These are phyloP conservation scores for Listronotus bonariensis DNA, from an alignment of 1,140 invertebrate species.

Conservation along the genomic window DNA sequence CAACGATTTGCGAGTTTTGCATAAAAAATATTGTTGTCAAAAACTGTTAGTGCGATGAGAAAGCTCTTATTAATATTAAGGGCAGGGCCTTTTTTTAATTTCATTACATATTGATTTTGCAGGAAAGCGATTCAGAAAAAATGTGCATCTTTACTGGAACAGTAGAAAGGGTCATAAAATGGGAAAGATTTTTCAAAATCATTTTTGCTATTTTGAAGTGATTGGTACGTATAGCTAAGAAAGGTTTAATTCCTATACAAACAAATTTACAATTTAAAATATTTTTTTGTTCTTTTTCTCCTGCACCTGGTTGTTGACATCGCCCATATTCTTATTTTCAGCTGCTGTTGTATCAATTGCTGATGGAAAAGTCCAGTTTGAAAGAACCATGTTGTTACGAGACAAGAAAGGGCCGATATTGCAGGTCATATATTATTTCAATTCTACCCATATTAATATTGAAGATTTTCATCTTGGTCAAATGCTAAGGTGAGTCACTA, in stretches of 20 bases:
- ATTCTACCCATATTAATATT: slow-evolving; percentile 43
- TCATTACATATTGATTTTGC: too few relatives aligned
- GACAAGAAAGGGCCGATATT: slow-evolving; percentile 47
- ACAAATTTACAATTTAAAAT: too few relatives aligned
- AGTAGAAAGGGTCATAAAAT: slow-evolving; percentile 46
- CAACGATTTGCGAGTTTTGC: too few relatives aligned
- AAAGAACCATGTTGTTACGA: slow-evolving; percentile 43
- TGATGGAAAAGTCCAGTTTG: slow-evolving; percentile 39
- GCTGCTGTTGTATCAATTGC: slow-evolving; percentile 42
- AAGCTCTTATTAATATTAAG: not conserved
- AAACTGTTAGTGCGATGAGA: too few relatives aligned
- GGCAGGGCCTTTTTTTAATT: not conserved
- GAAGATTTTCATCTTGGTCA: slow-evolving; percentile 45
- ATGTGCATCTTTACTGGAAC: slow-evolving; percentile 41
- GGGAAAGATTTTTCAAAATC: slow-evolving; percentile 42
- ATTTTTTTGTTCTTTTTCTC: not conserved
- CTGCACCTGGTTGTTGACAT: not conserved
- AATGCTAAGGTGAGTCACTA: slow-evolving; percentile 41
- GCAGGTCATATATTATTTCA: slow-evolving; percentile 42
- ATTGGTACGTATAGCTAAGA: slow-evolving; percentile 36
- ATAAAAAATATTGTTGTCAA: too few relatives aligned
- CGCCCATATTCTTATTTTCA: slow-evolving; percentile 12
- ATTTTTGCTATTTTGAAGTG: slow-evolving; percentile 46
- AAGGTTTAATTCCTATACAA: too few relatives aligned
- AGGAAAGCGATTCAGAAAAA: slow-evolving; percentile 35